Base-by-base conservation (phyloP, 2,113 vertebrate genomes). In the Anarrhichthys ocellatus region DNA sequence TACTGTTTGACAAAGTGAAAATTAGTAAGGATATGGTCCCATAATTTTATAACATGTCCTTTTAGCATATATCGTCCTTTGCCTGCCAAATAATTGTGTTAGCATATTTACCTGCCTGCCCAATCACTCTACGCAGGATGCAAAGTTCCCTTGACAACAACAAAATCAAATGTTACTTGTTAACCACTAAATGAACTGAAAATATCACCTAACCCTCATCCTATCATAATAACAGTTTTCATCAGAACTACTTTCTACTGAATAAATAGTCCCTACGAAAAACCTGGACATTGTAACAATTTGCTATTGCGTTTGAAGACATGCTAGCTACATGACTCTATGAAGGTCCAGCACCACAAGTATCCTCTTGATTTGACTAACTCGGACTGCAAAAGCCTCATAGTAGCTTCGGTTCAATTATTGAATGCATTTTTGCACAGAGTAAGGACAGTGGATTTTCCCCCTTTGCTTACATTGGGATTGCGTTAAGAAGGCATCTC, bases 1-100 rank as follows among this genome's bases (percentile, higher is more conserved):
- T 59, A 81, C 18, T 4, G 76, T 22, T 68, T 38, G 34, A 67
- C 18, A 59, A 74, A 65, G 52, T 74, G 52, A 78, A 72, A 11
- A 63, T 20, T 29, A 70, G 32, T 13, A 2, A 42, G 0, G 2
- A 46, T 54, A 67, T 2, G 18, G 9, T 17, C 15, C 20, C 9
- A 50, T 44, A 6, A 38, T 36, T 56, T 14, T 1, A 40, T 11
- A 24, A 38, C 14, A 58, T 58, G 24, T 29, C 15, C 13, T 10
- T 59, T 59, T 59, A 29, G 56, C 50, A n/a, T 66, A 2, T 15
- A 0, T 14, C 15, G 42, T 79, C 29, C 4, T 24, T 48, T 61
- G 9, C 20, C 9, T 17, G 24, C 15, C 8, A 36, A 78, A 46
- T n/a, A n/a, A 18, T 36, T 2, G 0, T 24, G 1, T 27, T 38